Evolutionary conservation across 2,113 vertebrate genomes (phyloP).

Genomic region (Rallus limicola): DNA sequence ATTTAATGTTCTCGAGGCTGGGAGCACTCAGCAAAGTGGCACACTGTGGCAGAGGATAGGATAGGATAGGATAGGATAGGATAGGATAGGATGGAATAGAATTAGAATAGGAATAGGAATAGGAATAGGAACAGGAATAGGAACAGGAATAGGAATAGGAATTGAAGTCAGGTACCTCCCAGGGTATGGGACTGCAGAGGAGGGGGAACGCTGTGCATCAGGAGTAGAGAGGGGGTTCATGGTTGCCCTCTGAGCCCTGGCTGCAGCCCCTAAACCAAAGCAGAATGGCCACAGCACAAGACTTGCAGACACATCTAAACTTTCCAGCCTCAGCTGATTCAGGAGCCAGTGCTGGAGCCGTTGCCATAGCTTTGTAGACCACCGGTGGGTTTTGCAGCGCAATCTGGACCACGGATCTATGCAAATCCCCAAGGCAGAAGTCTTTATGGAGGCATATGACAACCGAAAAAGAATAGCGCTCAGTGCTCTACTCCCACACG

Average conservation of each 20-base stretch:
- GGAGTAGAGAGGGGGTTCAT: fast-evolving
- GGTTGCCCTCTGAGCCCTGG: background rate
- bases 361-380: slow-evolving; percentile 61
- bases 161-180: background rate
- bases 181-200: background rate
- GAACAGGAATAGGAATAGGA: background rate
- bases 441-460: slow-evolving; percentile 66
- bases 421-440: slow-evolving; percentile 67
- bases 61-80: background rate
- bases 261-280: background rate
- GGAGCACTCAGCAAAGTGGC: fast-evolving
- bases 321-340: background rate
- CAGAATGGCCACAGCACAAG: fast-evolving
- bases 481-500: slow-evolving; percentile 64
- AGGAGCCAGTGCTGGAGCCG: background rate
- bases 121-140: too few relatives aligned
- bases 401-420: slow-evolving; percentile 53
- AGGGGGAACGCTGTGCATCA: background rate
- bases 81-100: background rate
- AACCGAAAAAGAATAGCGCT: slow-evolving; percentile 63
- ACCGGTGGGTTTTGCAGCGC: slow-evolving; percentile 37
- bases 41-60: fast-evolving
- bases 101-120: background rate
- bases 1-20: background rate
- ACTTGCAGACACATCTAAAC: slow-evolving; percentile 10